Percentiles rank a stretch among this genome's conserved stretches.
Conservation (phyloP, 2,888 invertebrate genomes). For the Lottia gigantea region DNA sequence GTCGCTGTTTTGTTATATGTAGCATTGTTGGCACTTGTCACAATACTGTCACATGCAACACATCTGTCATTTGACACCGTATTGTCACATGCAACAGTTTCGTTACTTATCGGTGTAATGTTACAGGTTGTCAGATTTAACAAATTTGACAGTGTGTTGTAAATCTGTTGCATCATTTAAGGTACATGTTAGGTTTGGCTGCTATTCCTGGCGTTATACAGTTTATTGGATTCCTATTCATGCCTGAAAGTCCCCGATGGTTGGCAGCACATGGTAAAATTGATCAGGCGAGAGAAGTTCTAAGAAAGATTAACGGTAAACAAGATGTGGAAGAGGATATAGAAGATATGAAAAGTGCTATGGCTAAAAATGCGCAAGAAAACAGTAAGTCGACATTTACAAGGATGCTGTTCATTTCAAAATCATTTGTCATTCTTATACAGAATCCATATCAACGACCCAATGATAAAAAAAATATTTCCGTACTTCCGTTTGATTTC, state of each 20-base stretch:
- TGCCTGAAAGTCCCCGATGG: slow-evolving; percentile 72
- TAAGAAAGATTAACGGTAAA: slow-evolving; percentile 64
- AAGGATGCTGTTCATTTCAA: neutral
- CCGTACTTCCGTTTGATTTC: too few species aligned
- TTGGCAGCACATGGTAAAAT: slow-evolving; percentile 45
- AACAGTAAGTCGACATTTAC: slow-evolving; percentile 20
- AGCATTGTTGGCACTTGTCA: too few species aligned
- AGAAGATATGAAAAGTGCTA: slow-evolving; percentile 61
- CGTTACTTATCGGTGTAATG: too few species aligned
- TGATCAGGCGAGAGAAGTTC: slow-evolving; percentile 59
- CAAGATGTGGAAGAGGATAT: slow-evolving; percentile 66
- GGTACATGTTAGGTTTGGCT: slow-evolving; percentile 72
- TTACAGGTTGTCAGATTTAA: too few species aligned
- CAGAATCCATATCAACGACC: too few species aligned
- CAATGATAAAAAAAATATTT: too few species aligned
- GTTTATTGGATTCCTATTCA: slow-evolving; percentile 71
- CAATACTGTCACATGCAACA: too few species aligned
- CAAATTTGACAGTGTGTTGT: too few species aligned
- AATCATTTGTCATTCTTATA: too few species aligned
- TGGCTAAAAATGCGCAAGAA: slow-evolving; percentile 37
- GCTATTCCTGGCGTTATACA: slow-evolving; percentile 71
- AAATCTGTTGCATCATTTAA: slow-evolving; percentile 31
- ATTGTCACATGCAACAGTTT: too few species aligned
- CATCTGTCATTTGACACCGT: too few species aligned
- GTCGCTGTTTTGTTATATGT: too few species aligned